Evolutionary conservation across 2,888 invertebrate genomes (phyloP), one percentile per base, ranked within the genome.

Genomic region (Azorinus chamasolen): DNA sequence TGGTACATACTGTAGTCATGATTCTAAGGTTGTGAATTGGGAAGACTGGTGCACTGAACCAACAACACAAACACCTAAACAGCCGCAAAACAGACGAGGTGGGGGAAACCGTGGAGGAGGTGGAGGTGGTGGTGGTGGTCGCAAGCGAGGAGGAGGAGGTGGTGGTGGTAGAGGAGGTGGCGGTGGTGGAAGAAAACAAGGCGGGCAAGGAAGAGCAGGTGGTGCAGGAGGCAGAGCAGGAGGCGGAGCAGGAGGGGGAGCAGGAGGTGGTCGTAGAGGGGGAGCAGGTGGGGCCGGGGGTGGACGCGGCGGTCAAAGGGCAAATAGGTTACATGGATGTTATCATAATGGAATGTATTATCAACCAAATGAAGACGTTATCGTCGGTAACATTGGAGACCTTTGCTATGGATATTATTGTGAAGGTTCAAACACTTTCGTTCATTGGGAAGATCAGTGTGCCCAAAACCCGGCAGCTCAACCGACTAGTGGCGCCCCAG

Each of bases 321-420:
- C n/a, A 6, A 12, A 20, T 5, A 32, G 45, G 45, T 20, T 27
- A 43, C 37, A 55, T 39, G 79, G 79, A 3, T 79, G 79, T 41
- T 79, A 79, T 48, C 79, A 79, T 37, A 79, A 79, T 65, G 43
- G 22, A 16, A 62, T 74, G 12, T 79, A 79, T 50, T 79, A 79
- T 45, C 73, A 74, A 32, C 58, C 65, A 12, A 79, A 79, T 54
- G 79, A 79, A 58, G 73, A 73, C 48, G 79, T 79, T 24, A 74
- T 79, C 48, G 73, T 74, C 0, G 79, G 79, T n/a, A 79, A 79
- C 48, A 74, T 79, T 27, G 79, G 79, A 16, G 79, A 79, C 39
- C 70, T 79, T 73, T 79, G 79, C 62, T 79, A 79, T 55, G 79
- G 79, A 22, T 79, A 79, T 70, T 79, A 79, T 32, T 79, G 79